phyloP scores from a whole-genome alignment of 2,113 vertebrate genomes.

The Lophius piscatorius region DNA sequence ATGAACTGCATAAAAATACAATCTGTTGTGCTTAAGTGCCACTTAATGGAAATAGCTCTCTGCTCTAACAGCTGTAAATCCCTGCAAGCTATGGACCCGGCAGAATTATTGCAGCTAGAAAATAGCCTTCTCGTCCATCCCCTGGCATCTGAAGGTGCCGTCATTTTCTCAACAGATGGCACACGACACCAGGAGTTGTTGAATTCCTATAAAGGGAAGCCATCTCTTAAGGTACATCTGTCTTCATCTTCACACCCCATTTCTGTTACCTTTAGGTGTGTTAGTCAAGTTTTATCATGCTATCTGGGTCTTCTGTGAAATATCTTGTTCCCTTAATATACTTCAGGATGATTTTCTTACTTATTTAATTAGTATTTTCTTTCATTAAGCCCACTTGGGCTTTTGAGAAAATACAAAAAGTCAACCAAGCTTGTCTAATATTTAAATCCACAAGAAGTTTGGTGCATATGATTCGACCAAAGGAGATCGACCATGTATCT shows the following conservation, averaged over 20 bases:
- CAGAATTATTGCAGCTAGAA: constrained; percentile 42
- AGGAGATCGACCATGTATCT: no score
- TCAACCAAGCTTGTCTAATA: constrained; percentile 5
- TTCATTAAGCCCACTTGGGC: background rate
- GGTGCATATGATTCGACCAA: no score
- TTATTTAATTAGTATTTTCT: no score
- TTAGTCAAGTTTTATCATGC: constrained; percentile 19
- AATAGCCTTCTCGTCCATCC: constrained; percentile 61
- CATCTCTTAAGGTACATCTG: constrained; percentile 68
- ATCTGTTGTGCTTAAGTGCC: constrained; percentile 25
- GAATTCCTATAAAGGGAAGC: constrained; percentile 71
- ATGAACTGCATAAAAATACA: no score
- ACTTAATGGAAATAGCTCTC: constrained; percentile 34
- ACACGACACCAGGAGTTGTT: constrained; percentile 63
- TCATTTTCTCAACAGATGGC: constrained; percentile 75
- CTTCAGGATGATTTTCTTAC: no score
- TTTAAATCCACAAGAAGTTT: no score
- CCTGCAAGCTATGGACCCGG: constrained; percentile 26
- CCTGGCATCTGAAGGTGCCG: constrained; percentile 62
- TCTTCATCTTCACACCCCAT: constrained; percentile 28
- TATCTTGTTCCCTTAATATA: no score
- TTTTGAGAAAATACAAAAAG: background rate
- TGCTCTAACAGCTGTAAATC: constrained; percentile 31
- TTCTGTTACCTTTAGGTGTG: constrained; percentile 16
- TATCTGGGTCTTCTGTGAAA: background rate